A percentile compares a stretch with the other conserved stretches of the same genome.
These are phyloP conservation scores for Mythimna pallens DNA, from an alignment of 2,888 invertebrate genomes.

Conservation along the genomic window DNA sequence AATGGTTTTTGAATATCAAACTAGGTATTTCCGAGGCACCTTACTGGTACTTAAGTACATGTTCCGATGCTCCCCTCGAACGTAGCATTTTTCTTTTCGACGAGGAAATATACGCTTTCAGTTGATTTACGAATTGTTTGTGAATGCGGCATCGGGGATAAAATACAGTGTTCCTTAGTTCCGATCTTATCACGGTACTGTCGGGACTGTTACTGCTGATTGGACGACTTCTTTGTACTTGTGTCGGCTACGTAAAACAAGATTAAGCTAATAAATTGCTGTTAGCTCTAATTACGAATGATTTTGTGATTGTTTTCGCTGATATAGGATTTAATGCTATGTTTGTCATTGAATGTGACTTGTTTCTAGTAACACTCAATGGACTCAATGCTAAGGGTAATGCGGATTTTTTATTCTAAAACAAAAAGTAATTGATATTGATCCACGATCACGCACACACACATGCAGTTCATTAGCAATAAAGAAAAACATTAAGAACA, in stretches of 20 bases:
- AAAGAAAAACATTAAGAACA: too few species aligned
- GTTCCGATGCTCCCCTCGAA: slow-evolving; percentile 69
- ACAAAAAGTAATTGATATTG: background rate
- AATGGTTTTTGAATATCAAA: slow-evolving; percentile 72
- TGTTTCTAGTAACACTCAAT: background rate
- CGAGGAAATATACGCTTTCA: slow-evolving; percentile 62
- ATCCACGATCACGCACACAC: too few species aligned
- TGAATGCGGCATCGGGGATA: slow-evolving; percentile 63
- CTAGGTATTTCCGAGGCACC: slow-evolving; percentile 60
- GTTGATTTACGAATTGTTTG: slow-evolving; percentile 66
- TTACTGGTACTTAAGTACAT: slow-evolving; percentile 52
- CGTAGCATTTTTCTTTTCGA: slow-evolving; percentile 72
- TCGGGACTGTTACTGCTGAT: slow-evolving; percentile 51
- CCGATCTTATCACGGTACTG: slow-evolving; percentile 48
- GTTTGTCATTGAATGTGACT: background rate
- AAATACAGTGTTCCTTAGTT: slow-evolving; percentile 41
- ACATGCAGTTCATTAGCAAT: too few species aligned
- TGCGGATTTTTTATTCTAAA: background rate
- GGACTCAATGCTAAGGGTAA: background rate
- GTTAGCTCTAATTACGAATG: slow-evolving; percentile 45
- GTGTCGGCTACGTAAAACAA: slow-evolving; percentile 24
- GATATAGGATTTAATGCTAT: background rate
- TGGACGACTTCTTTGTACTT: slow-evolving; percentile 53
- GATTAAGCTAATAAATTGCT: slow-evolving; percentile 54
- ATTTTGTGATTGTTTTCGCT: slow-evolving; percentile 50